Base-by-base conservation (phyloP, 2,888 invertebrate species). In the Diplazon laetatorius region DNA sequence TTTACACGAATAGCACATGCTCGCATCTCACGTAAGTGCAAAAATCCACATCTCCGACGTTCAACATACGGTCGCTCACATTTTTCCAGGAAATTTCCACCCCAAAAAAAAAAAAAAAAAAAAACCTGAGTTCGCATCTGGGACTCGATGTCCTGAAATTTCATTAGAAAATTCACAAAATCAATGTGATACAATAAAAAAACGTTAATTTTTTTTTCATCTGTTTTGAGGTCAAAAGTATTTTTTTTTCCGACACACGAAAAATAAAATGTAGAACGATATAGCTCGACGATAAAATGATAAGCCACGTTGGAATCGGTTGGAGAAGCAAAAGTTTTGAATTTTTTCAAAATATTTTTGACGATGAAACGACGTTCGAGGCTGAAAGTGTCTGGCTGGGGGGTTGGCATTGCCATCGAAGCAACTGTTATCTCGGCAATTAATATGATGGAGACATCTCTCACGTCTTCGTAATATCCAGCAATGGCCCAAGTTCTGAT, bases 401-500 rank as follows among this genome's bases (percentile, higher is more conserved):
- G 48, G 66, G 55, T 74, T 74, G 85, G 82, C 82, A 84, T 81
- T 85, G 86, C 86, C 88, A 86, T 87, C 88, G 88, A 89, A 89
- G 87, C 86, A 88, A 84, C 86, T 87, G 88, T 90, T 90, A 90
- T 90, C 90, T 90, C 85, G 86, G 89, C 89, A 90, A 90, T 90
- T 90, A 90, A 90, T 90, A 90, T 90, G 90, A 90, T 90, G 89
- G 90, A 90, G 90, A 90, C 90, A 90, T 90, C 89, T 90, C 90
- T 90, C 90, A 89, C 89, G 89, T 90, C 89, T 89, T 87, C 84
- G 90, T 90, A 89, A 90, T 90, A 90, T 90, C 89, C 87, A 89
- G 89, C 88, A 90, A 90, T 90, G 90, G 90, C 89, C 89, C 89
- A 90, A 90, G 90, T 90, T 90, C 90, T 90, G 90, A 90, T 90